Evolutionary conservation across 1,140 invertebrate genomes (phyloP).

Genomic region (Microvelia longipes): DNA sequence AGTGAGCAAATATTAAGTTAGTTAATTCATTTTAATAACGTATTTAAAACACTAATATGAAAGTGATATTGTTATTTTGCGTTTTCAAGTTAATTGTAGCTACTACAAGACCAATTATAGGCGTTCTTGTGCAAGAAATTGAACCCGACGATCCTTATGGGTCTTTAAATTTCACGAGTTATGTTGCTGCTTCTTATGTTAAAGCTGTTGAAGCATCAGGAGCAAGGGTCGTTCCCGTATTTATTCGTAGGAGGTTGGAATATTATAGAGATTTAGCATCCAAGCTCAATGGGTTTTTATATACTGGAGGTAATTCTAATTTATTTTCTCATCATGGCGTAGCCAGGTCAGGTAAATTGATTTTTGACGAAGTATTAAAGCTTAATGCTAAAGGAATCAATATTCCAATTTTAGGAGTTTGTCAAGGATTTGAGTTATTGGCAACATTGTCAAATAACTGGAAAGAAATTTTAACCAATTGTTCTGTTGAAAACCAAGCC

Average conservation of each 20-base stretch:
- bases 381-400: neutral
- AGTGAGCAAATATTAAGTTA: too few species aligned
- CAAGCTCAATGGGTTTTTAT: neutral
- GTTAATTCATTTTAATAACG: too few species aligned
- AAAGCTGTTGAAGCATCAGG: slow-evolving; percentile 70
- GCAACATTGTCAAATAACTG: neutral
- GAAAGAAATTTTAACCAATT: neutral
- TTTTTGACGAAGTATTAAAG: neutral
- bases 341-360: neutral
- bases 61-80: too few species aligned
- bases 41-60: too few species aligned
- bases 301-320: neutral
- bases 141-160: neutral
- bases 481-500: neutral
- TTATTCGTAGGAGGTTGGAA: slow-evolving; percentile 11
- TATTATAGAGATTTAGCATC: slow-evolving; percentile 15
- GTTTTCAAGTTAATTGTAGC: too few species aligned
- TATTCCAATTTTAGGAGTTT: neutral
- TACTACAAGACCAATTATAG: slow-evolving; percentile 16
- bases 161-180: slow-evolving; percentile 36
- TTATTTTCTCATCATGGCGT: neutral
- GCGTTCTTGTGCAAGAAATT: slow-evolving; percentile 20
- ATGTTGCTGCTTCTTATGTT: slow-evolving; percentile 71
- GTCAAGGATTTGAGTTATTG: neutral
- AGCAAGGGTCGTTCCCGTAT: slow-evolving; percentile 64